These are phyloP conservation scores for Nowickia ferox DNA, from an alignment of 2,888 invertebrate genomes.

Conservation along the genomic window DNA sequence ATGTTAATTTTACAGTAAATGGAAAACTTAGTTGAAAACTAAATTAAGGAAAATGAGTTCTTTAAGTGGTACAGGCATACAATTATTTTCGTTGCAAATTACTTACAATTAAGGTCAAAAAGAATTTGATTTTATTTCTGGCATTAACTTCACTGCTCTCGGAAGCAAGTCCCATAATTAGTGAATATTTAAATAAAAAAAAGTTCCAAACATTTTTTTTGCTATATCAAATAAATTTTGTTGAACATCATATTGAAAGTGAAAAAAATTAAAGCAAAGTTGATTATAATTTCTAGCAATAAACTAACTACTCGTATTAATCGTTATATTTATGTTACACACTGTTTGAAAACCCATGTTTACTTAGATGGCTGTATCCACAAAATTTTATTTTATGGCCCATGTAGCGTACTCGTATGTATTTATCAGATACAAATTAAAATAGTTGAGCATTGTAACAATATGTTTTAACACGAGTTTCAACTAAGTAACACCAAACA, in stretches of 20 bases:
- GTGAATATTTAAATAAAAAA: neutral
- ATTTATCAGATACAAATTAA: conserved; percentile 20
- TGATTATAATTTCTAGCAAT: conserved; percentile 7
- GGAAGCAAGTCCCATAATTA: neutral
- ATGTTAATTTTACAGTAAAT: neutral
- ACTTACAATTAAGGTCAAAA: conserved; percentile 1
- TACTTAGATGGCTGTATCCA: neutral
- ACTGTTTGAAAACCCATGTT: neutral
- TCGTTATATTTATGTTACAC: neutral
- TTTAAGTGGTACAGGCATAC: neutral
- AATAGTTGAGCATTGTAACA: conserved; percentile 56
- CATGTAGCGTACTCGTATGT: conserved; percentile 17
- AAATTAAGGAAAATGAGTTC: neutral
- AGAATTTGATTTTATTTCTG: neutral
- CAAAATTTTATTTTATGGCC: conserved; percentile 11
- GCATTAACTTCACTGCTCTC: neutral
- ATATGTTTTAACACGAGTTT: conserved; percentile 66
- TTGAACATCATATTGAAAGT: neutral
- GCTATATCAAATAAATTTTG: neutral
- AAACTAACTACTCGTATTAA: neutral
- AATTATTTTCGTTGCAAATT: neutral
- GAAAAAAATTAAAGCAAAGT: conserved; percentile 19
- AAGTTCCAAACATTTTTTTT: too few relatives aligned
- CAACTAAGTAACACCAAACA: conserved; percentile 56
- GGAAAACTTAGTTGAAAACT: neutral